Percentiles rank a stretch among this genome's conserved stretches.
These are phyloP conservation scores for Tyrannus savana DNA, from an alignment of 2,113 vertebrate genomes.

Conservation along the genomic window DNA sequence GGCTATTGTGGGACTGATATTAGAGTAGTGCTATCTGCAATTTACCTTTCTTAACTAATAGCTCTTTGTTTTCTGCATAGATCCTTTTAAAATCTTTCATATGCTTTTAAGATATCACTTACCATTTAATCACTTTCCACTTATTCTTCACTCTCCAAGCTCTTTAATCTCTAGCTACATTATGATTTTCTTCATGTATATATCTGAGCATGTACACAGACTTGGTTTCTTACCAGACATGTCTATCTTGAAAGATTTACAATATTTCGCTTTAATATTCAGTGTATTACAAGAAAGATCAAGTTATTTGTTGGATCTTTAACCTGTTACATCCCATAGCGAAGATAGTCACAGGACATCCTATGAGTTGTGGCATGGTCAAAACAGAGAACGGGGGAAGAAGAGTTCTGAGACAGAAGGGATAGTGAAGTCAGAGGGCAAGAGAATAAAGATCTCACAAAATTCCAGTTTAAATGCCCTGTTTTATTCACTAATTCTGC, in stretches of 20 bases:
- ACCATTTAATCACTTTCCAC: constrained; percentile 61
- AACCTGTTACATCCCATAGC: background rate
- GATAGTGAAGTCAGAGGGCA: background rate
- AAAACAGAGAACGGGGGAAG: background rate
- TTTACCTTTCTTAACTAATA: constrained; percentile 68
- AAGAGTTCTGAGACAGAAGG: background rate
- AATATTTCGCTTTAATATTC: background rate
- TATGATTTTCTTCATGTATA: background rate
- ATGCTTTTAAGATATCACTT: constrained; percentile 67
- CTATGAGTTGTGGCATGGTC: background rate
- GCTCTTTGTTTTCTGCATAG: constrained; percentile 57
- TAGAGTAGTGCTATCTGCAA: constrained; percentile 24
- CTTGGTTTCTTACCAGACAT: background rate
- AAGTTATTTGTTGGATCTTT: background rate
- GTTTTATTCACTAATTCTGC: background rate
- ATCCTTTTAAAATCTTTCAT: constrained; percentile 56
- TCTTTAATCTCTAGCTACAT: constrained; percentile 22
- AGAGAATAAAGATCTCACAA: background rate
- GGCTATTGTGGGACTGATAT: constrained; percentile 53
- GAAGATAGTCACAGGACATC: background rate
- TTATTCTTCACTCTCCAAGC: constrained; percentile 42
- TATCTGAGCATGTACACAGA: background rate
- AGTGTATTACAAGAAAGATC: background rate
- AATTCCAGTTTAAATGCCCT: background rate
- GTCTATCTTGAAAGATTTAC: background rate